Evolutionary conservation across 2,888 invertebrate genomes (phyloP).

Genomic region (Apodemia duryi): DNA sequence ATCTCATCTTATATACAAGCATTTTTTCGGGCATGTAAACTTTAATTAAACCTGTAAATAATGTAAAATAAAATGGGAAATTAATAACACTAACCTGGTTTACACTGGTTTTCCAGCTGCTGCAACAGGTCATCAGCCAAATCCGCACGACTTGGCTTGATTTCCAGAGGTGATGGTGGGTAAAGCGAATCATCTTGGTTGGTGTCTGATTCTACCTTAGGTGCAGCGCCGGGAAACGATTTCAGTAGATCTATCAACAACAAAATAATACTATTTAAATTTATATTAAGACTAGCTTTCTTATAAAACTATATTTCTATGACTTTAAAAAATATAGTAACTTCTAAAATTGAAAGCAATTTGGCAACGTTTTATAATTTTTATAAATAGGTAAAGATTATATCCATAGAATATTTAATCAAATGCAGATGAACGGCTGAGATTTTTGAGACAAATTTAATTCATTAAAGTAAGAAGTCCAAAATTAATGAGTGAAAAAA

Average conservation of each 20-base stretch:
- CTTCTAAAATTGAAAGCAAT: too few relatives aligned
- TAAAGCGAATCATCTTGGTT: slow-evolving; percentile 59
- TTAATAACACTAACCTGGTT: slow-evolving; percentile 76
- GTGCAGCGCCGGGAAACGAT: slow-evolving; percentile 58
- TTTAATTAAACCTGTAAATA: background rate
- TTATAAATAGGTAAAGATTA: too few relatives aligned
- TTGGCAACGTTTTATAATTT: too few relatives aligned
- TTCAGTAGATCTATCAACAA: slow-evolving; percentile 60
- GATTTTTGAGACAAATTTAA: too few relatives aligned
- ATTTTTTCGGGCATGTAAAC: too few relatives aligned
- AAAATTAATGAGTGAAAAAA: slow-evolving; percentile 20
- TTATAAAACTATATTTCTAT: too few relatives aligned
- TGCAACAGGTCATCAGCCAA: slow-evolving; percentile 82
- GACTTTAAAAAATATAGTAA: too few relatives aligned
- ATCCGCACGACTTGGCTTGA: slow-evolving; percentile 75
- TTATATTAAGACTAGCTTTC: background rate
- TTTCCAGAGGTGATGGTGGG: slow-evolving; percentile 64
- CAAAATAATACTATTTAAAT: background rate
- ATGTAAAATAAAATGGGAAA: background rate
- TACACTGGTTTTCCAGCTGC: slow-evolving; percentile 83
- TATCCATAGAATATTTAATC: too few relatives aligned
- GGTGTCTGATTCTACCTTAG: slow-evolving; percentile 56
- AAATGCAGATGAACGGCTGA: too few relatives aligned
- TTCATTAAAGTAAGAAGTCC: background rate
- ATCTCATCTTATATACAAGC: too few relatives aligned